A percentile compares a stretch with the other conserved stretches of the same genome.
phyloP scores from a whole-genome alignment of 2,113 vertebrate genomes.

The Ariopsis seemanni region DNA sequence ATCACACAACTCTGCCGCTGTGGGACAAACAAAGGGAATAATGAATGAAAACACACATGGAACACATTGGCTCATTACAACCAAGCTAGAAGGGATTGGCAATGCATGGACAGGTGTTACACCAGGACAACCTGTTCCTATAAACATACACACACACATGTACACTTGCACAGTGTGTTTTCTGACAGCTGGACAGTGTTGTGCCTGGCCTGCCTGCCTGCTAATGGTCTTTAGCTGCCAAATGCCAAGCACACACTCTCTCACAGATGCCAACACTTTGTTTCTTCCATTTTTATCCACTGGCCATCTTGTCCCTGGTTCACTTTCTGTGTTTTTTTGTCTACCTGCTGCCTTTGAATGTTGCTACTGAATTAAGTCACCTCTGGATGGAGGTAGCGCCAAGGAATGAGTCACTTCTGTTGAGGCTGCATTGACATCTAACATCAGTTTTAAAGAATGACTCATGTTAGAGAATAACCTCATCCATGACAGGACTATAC shows the following conservation, averaged over 20 bases:
- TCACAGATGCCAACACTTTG: constrained; percentile 51
- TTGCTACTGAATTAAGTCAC: constrained; percentile 6
- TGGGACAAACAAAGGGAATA: constrained; percentile 33
- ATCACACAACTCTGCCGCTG: constrained; percentile 32
- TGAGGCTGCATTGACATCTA: not conserved
- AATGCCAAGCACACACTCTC: constrained; percentile 47
- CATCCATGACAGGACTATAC: not conserved
- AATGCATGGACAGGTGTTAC: constrained; percentile 51
- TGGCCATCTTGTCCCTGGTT: constrained; percentile 25
- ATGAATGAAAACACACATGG: constrained; percentile 40
- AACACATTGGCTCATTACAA: constrained; percentile 46
- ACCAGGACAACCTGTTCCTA: constrained; percentile 50
- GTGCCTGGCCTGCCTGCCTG: constrained; percentile 46
- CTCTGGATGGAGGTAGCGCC: not conserved
- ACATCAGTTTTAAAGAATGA: not conserved
- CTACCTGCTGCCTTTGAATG: constrained; percentile 39
- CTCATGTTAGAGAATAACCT: not conserved
- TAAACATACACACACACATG: constrained; percentile 39
- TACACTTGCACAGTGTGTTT: constrained; percentile 25
- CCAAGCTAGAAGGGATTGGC: constrained; percentile 34
- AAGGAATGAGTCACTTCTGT: not conserved
- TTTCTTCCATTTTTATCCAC: constrained; percentile 45
- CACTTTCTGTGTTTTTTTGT: constrained; percentile 24
- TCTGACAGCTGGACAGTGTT: constrained; percentile 55
- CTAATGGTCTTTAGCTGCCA: constrained; percentile 57